Percentiles rank a stretch among this genome's conserved stretches.
Conservation (phyloP, 2,113 vertebrate genomes). For the Gallinago undulata region DNA sequence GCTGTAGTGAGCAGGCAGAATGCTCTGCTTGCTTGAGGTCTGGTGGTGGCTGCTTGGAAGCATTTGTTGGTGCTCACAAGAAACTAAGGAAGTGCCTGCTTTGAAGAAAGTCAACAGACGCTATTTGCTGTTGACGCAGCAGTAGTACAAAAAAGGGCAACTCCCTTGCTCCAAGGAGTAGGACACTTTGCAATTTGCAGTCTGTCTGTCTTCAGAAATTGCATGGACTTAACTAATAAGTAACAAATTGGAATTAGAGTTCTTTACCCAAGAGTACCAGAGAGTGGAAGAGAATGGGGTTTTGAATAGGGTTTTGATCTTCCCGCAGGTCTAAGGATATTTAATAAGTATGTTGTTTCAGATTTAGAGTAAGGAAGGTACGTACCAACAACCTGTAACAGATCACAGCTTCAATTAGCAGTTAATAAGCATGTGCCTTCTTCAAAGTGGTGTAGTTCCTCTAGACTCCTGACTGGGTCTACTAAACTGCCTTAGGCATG, state of each 20-base stretch:
- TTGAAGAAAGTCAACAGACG: not conserved
- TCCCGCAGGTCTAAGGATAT: not conserved
- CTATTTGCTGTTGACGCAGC: slow-evolving; percentile 12
- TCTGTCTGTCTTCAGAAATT: not conserved
- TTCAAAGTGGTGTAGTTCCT: not conserved
- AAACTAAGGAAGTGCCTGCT: not conserved
- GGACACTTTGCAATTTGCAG: not conserved
- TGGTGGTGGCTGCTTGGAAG: not conserved
- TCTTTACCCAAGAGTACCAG: not conserved
- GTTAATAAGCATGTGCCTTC: not conserved
- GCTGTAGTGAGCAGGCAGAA: not conserved
- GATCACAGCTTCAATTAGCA: not conserved
- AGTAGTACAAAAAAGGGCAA: not conserved
- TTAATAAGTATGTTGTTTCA: not conserved
- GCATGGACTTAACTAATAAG: not conserved
- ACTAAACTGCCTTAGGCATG: not conserved
- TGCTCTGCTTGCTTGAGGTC: not conserved
- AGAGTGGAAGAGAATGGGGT: too few relatives aligned
- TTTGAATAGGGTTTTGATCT: not conserved
- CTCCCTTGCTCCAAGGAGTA: not conserved
- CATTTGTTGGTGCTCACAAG: not conserved
- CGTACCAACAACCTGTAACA: not conserved
- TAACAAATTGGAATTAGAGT: not conserved
- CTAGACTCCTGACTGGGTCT: not conserved
- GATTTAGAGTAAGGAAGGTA: not conserved